These are phyloP conservation scores for Echinops telfairi DNA, from an alignment of 2,113 vertebrate species.

Conservation along the genomic window DNA sequence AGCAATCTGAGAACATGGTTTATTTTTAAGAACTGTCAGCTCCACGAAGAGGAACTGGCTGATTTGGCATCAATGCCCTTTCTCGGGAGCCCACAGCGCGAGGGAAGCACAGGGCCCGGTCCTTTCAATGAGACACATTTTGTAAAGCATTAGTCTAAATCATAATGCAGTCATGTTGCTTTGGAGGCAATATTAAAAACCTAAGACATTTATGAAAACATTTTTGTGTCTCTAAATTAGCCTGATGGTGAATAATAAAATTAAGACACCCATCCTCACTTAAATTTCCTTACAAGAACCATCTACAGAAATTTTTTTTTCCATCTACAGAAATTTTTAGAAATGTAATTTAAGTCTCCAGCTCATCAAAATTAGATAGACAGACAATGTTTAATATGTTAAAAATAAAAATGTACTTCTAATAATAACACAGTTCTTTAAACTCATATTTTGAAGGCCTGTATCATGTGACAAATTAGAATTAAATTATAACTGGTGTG, in stretches of 20 bases:
- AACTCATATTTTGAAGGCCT: not conserved
- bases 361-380: not conserved
- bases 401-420: conserved; percentile 34
- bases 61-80: not conserved
- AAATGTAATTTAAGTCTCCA: not conserved
- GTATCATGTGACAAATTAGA: not conserved
- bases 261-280: conserved; percentile 14
- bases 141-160: not conserved
- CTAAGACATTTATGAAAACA: not conserved
- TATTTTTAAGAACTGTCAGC: not conserved
- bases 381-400: not conserved
- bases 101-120: not conserved
- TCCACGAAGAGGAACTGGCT: not conserved
- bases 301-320: not conserved
- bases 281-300: conserved; percentile 4
- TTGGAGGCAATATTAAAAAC: not conserved
- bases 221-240: not conserved
- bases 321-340: not conserved
- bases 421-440: not conserved
- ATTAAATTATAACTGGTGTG: not conserved
- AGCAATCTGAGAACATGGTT: not conserved
- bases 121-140: not conserved
- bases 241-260: not conserved
- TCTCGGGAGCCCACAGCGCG: not conserved
- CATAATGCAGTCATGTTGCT: not conserved